Base-by-base conservation (phyloP, 2,113 vertebrate genomes). In the Numenius arquata region DNA sequence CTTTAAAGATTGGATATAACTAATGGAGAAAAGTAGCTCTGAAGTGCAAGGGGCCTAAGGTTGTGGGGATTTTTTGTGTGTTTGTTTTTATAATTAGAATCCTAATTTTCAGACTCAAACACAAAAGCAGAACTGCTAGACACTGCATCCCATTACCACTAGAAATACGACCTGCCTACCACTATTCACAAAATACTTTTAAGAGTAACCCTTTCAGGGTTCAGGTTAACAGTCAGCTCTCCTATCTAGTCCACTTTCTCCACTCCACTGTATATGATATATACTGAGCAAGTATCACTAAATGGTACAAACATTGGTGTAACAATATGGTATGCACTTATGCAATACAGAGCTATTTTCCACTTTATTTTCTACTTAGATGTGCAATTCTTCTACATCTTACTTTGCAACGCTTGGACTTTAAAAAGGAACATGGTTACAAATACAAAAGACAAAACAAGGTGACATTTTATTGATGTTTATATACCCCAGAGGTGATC, bases 11-110 rank as follows among this genome's bases (percentile, higher is more conserved):
- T 8, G 7, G 4, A 4, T 47, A 10, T 26, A 67, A 36, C 19
- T 67, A 67, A 79, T 2, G 5, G 12, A 68, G 40, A 76, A 94
- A 56, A 8, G 38, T 1, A 78, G 25, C 26, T 62, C 72, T 58
- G 15, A 80, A 92, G 10, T 15, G 27, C 50, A 70, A 85, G 18
- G 3, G 20, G 3, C 7, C 12, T 12, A n/a, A 2, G 8, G 5
- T 52, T 43, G 9, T 3, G 2, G 0, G n/a, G n/a, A n/a, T 0
- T 25, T 62, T 73, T 32, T 36, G 8, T 10, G 21, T 36, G 8
- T 48, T 36, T 85, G 6, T 12, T 74, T 80, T 53, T 43, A 17
- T 62, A 73, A 61, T 29, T 48, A 71, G 23, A 73, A 79, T 34
- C 9, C 4, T 52, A 78, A 63, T 41, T 38, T 85, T 12, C 26